Base-by-base conservation (phyloP, 2,797 vertebrate genomes). In the Galagoides demidoff region DNA sequence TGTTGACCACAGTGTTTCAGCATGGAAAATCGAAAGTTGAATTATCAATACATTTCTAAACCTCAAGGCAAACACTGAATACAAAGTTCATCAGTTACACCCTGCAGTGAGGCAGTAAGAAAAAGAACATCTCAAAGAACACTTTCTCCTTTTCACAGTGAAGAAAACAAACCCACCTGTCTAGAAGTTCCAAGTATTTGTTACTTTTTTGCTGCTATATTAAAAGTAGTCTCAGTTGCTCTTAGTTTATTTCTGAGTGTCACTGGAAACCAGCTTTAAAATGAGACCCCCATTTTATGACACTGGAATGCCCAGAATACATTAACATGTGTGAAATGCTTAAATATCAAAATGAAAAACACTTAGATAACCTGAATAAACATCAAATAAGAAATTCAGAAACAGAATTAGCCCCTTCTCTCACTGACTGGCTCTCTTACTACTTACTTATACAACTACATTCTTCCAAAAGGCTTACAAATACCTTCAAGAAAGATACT, bases 51-150 rank as follows among this genome's bases (percentile, higher is more conserved):
- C 84, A 93, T 86, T 87, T n/a, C 73, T 70, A 88, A 89, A 52
- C 55, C 79, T 94, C 79, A 92, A 92, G 84, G 45, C 83, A 93
- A 94, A 84, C 55, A 68, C 82, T 31, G 9, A 87, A 92, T 74
- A 93, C 82, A 94, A 93, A 95, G 81, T 90, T 96, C 77, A 78
- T 78, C n/a, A 16, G 7, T 29, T 92, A 39, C 64, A 81, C 8
- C 7, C 66, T 89, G 66, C 23, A 57, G 77, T 19, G 59, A 92
- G 49, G 19, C 34, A 37, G 34, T 57, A 83, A 84, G 37, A 81
- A 85, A 86, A 85, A 85, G 82, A 57, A 20, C 8, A 77, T 34
- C 27, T 45, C 61, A 39, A 13, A 76, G 52, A 82, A 77, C 10
- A 57, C 37, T 84, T 68, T 83, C 22, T 85, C 55, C n/a, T 94